Evolutionary conservation across 2,888 invertebrate genomes (phyloP).

Genomic region (Philopedon plagiatum): DNA sequence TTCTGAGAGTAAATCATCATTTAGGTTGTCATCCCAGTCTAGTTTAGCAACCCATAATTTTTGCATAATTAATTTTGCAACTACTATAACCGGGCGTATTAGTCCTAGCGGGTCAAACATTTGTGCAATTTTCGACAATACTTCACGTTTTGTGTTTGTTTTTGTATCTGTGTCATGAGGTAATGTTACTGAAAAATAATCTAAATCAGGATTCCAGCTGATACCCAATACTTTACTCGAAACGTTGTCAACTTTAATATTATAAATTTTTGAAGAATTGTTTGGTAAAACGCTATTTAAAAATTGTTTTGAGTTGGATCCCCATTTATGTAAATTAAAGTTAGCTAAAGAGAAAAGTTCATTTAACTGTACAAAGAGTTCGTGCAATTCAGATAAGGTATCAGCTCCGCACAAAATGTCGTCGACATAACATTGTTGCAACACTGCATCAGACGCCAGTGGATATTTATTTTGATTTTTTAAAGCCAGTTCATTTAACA

Average conservation of each 20-base stretch:
- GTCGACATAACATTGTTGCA: neutral
- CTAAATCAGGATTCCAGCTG: slow-evolving; percentile 29
- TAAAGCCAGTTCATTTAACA: slow-evolving; percentile 30
- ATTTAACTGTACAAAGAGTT: neutral
- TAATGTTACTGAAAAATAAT: slow-evolving; percentile 37
- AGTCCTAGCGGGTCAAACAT: slow-evolving; percentile 46
- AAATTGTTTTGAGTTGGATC: slow-evolving; percentile 26
- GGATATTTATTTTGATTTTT: neutral
- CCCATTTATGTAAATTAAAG: slow-evolving; percentile 44
- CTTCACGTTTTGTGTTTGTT: slow-evolving; percentile 25
- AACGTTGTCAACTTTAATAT: slow-evolving; percentile 19
- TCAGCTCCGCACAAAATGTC: too few relatives aligned
- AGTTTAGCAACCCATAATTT: slow-evolving; percentile 38
- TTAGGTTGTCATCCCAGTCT: slow-evolving; percentile 35
- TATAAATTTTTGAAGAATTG: neutral
- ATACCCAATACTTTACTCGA: slow-evolving; percentile 40
- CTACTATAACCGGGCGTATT: slow-evolving; percentile 41
- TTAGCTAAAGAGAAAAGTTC: neutral
- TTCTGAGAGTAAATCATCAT: neutral
- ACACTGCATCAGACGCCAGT: slow-evolving; percentile 4
- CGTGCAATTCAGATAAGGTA: too few relatives aligned
- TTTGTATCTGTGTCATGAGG: neutral
- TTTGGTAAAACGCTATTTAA: neutral
- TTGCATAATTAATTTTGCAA: slow-evolving; percentile 48
- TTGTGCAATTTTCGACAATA: slow-evolving; percentile 33